Conservation (phyloP, 1,140 invertebrate species). For the Trachymyrmex cornetzi region DNA sequence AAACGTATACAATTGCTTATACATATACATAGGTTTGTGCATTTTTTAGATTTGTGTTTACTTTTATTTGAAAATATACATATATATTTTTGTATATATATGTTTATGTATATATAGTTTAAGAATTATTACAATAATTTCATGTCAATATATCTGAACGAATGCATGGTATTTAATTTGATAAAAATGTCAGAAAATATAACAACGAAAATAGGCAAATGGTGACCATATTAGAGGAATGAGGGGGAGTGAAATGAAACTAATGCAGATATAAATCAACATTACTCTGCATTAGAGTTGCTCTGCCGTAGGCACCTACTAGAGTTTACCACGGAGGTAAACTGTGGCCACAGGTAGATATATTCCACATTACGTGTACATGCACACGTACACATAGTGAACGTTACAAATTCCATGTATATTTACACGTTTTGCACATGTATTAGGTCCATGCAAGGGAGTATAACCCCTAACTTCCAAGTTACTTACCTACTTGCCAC, state of each 20-base stretch:
- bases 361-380: constrained; percentile 71
- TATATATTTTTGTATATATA: neutral
- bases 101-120: neutral
- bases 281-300: constrained; percentile 87
- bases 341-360: constrained; percentile 76
- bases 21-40: neutral
- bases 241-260: constrained; percentile 75
- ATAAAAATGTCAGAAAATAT: constrained; percentile 68
- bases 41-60: neutral
- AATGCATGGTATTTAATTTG: constrained; percentile 1
- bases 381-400: constrained; percentile 70
- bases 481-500: constrained; percentile 84
- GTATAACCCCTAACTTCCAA: constrained; percentile 80
- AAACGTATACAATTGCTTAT: constrained; percentile 32
- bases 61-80: constrained; percentile 10
- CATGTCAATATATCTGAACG: neutral
- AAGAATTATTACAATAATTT: constrained; percentile 9
- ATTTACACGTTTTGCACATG: constrained; percentile 60
- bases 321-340: constrained; percentile 84
- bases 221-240: constrained; percentile 55
- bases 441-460: constrained; percentile 61
- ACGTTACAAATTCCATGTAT: constrained; percentile 63
- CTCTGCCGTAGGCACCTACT: constrained; percentile 78
- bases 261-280: constrained; percentile 84
- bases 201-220: constrained; percentile 71